Conservation (phyloP, 2,113 vertebrate genomes). For the Jacana jacana region DNA sequence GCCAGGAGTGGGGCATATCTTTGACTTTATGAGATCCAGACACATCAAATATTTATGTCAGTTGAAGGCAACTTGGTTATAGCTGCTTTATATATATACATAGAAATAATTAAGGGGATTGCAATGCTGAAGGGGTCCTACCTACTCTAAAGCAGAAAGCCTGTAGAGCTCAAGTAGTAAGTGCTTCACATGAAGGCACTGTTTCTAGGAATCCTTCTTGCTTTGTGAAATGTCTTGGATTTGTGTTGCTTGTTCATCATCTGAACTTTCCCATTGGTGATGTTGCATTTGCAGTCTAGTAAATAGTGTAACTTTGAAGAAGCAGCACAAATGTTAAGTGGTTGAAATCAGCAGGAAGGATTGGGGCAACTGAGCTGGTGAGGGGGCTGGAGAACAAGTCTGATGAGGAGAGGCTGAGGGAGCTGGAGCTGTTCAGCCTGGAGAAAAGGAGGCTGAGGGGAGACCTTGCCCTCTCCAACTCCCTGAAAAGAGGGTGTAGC, state of each 20-base stretch:
- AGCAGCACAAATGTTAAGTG: background rate
- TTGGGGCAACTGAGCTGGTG: too few species aligned
- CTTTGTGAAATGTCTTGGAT: background rate
- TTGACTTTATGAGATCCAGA: background rate
- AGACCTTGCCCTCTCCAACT: too few species aligned
- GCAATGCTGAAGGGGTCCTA: background rate
- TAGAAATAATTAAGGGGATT: background rate
- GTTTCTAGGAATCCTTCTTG: background rate
- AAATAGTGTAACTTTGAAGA: background rate
- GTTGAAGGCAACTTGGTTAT: background rate
- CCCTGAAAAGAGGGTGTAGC: too few species aligned
- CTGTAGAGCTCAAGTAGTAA: background rate
- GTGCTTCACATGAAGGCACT: accelerated
- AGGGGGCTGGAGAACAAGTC: too few species aligned
- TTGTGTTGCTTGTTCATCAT: background rate
- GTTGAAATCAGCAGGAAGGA: background rate
- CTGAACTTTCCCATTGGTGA: background rate
- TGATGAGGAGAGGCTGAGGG: too few species aligned
- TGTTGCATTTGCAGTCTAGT: background rate
- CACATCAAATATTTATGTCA: background rate
- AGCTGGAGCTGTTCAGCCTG: too few species aligned
- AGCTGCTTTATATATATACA: background rate
- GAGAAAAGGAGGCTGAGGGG: too few species aligned
- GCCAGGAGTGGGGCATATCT: background rate
- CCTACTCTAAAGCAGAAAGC: background rate